Evolutionary conservation across 2,113 vertebrate species (phyloP), one percentile per base, ranked within the genome.

Genomic region (Dasypus novemcinctus): DNA sequence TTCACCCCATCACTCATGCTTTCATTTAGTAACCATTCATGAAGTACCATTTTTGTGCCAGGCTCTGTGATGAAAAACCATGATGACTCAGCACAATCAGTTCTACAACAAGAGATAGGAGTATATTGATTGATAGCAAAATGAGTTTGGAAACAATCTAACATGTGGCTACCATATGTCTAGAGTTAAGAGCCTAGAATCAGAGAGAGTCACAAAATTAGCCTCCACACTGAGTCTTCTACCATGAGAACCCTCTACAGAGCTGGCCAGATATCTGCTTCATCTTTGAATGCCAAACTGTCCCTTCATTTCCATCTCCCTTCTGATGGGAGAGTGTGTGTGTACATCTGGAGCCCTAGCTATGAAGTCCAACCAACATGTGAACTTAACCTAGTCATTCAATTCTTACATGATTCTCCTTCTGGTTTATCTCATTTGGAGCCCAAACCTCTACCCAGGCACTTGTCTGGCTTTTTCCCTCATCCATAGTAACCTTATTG

Each of bases 1-100:
- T 74, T 75, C 36, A 61, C 46, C 74, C 25, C 41, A 36, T 90
- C 31, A 79, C 7, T 36, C 38, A 59, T 17, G 41, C 13, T 43
- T 57, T 95, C 21, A 69, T 79, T 83, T 36, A 31, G 74, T 63
- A 83, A 64, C 27, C 41, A 92, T n/a, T 85, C 72, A 59, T 7
- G 21, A 52, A 91, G 66, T 2, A 68, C 15, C 25, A 31, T 41
- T 59, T 61, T 76, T 76, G 38, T 81, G 33, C 31, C 15, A 80
- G 31, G 4, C 27, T 66, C 38, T 64, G 2, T 38, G 49, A 14
- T 20, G 59, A 36, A 10, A 46, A 72, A 12, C 21, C 66, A 54
- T 4, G 59, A 49, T 29, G 23, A 33, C 20, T 80, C 15, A 66
- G 49, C 38, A 91, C 14, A 25, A 43, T 4, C 20, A 87, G 25